These are phyloP conservation scores for Drosophila atroscutellata DNA, from an alignment of 2,888 invertebrate genomes.

Conservation along the genomic window DNA sequence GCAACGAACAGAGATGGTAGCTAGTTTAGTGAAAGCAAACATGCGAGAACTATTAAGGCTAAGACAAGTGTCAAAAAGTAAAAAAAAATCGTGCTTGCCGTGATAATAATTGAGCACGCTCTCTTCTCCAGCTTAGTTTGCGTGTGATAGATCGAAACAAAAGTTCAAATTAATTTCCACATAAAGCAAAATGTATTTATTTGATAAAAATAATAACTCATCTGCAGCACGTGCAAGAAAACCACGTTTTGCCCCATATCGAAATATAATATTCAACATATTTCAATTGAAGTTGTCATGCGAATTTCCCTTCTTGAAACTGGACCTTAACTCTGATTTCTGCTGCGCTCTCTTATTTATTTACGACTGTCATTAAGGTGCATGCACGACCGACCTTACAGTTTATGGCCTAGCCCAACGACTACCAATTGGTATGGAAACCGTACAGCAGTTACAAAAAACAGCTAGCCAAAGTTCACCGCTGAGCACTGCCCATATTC, in stretches of 20 bases:
- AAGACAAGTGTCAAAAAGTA: background rate
- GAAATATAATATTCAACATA: constrained; percentile 28
- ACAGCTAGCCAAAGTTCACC: constrained; percentile 51
- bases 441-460: constrained; percentile 23
- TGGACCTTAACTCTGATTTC: constrained; percentile 16
- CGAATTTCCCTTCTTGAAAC: constrained; percentile 3
- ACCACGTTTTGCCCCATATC: background rate
- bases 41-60: background rate
- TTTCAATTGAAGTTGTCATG: constrained; percentile 22
- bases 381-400: constrained; percentile 44
- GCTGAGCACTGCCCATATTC: background rate
- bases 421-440: constrained; percentile 9
- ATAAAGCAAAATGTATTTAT: background rate
- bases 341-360: constrained; percentile 62
- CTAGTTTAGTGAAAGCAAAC: constrained; percentile 8
- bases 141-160: background rate
- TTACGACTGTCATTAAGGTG: constrained; percentile 56
- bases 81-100: background rate
- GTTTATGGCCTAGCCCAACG: constrained; percentile 46
- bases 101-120: background rate
- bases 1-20: constrained; percentile 2
- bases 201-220: background rate
- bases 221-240: background rate
- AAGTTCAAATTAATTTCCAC: background rate
- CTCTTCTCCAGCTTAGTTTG: background rate